Evolutionary conservation across 2,888 invertebrate species (phyloP), one percentile per base, ranked within the genome.

Genomic region (Subacronicta megacephala): DNA sequence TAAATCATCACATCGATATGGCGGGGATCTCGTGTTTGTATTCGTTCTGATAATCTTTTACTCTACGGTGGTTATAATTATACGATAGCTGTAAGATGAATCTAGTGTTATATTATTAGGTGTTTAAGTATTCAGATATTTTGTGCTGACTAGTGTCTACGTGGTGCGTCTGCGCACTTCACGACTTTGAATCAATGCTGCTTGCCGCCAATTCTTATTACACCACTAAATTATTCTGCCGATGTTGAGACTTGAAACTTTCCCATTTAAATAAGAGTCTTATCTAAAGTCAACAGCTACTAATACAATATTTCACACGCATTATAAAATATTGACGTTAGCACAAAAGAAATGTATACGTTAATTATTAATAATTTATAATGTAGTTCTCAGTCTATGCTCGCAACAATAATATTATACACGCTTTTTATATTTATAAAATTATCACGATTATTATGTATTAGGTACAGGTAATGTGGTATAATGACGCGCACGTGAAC

Each of bases 31-130:
- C 92, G 81, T 65, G 61, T 87, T 87, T 85, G 74, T 85, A 78
- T 84, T 81, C 78, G 85, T 90, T 92, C 87, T 74, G 86, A 83
- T 88, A 81, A 84, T 77, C 81, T 84, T 82, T 83, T 81, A 89
- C 83, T 88, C 71, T 88, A 87, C 83, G 90, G 90, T 92, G 92
- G 90, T 87, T 92, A 93, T 92, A 91, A 89, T 88, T 91, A 92
- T 94, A 94, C 92, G 92, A 92, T 94, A 93, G 89, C 60, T 64
- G 68, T 93, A 92, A 93, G 91, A 52, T 82, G 75, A 80, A 72
- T 64, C 82, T 82, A 91, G 88, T 82, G 73, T 89, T 87, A 85
- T 84, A 71, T 74, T 69, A 77, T 78, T 79, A 87, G 68, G 57
- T 88, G 66, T 93, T n/a, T n/a, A 92, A 91, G 91, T 82, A 85